A percentile compares a stretch with the other conserved stretches of the same genome.
Conservation (phyloP, 2,797 vertebrate species). For the Catharus ustulatus region DNA sequence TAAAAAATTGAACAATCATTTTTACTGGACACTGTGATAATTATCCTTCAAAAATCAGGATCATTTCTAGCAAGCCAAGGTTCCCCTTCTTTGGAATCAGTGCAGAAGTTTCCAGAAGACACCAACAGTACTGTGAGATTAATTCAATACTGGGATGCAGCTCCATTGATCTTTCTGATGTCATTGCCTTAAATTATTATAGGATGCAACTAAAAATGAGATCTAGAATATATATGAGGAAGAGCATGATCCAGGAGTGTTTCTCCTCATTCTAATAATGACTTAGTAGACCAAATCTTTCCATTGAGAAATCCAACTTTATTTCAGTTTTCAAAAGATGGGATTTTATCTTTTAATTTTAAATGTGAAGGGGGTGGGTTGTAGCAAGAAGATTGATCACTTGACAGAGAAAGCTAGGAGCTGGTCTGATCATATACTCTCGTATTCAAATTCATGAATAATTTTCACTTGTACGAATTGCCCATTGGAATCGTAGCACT, state of each 20-base stretch:
- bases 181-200: constrained; percentile 34
- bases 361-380: not conserved
- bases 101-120: constrained; percentile 17
- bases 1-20: not conserved
- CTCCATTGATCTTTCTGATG: constrained; percentile 35
- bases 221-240: not conserved
- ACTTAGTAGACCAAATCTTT: not conserved
- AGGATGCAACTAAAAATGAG: not conserved
- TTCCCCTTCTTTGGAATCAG: constrained; percentile 3
- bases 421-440: constrained; percentile 1
- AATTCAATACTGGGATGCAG: constrained; percentile 2
- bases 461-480: constrained; percentile 32
- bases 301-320: constrained; percentile 3
- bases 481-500: not conserved
- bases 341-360: not conserved
- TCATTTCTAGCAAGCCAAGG: not conserved
- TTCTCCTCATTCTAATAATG: not conserved
- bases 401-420: not conserved
- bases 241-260: constrained; percentile 1
- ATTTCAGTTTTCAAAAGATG: not conserved
- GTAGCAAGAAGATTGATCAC: not conserved
- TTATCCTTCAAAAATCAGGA: not conserved
- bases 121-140: not conserved
- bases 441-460: constrained; percentile 50
- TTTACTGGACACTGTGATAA: not conserved